phyloP scores from a whole-genome alignment of 2,888 invertebrate genomes.

The Torymus auratus region DNA sequence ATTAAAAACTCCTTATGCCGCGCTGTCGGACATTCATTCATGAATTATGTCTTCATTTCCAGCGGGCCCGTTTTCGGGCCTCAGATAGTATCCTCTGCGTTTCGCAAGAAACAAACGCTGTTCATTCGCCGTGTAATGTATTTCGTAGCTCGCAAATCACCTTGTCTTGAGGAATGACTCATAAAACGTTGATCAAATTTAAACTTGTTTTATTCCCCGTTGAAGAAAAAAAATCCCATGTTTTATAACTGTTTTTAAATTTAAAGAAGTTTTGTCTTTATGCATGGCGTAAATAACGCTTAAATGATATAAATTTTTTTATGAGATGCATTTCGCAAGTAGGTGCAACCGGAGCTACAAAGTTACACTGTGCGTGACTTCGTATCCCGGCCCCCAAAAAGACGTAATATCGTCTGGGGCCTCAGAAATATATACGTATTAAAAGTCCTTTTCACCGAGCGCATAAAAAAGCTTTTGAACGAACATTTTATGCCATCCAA shows the following conservation, averaged over 20 bases:
- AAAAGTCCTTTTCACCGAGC: slow-evolving; percentile 24
- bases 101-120: slow-evolving; percentile 18
- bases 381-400: neutral
- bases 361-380: slow-evolving; percentile 29
- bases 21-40: neutral
- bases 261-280: slow-evolving; percentile 53
- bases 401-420: slow-evolving; percentile 9
- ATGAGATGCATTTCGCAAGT: slow-evolving; percentile 53
- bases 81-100: slow-evolving; percentile 16
- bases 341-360: slow-evolving; percentile 42
- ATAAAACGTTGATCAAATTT: slow-evolving; percentile 53
- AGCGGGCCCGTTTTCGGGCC: neutral
- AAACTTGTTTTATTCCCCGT: slow-evolving; percentile 39
- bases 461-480: slow-evolving; percentile 18
- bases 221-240: slow-evolving; percentile 25
- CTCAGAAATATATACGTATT: slow-evolving; percentile 21
- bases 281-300: slow-evolving; percentile 51
- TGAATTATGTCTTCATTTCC: slow-evolving; percentile 38
- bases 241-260: slow-evolving; percentile 53
- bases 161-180: slow-evolving; percentile 40
- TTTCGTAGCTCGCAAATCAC: slow-evolving; percentile 45
- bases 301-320: slow-evolving; percentile 54
- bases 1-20: too few species aligned
- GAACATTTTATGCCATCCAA: slow-evolving; percentile 7
- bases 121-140: slow-evolving; percentile 35